Conservation (phyloP, 2,888 invertebrate genomes). For the Tupiocoris notatus region DNA sequence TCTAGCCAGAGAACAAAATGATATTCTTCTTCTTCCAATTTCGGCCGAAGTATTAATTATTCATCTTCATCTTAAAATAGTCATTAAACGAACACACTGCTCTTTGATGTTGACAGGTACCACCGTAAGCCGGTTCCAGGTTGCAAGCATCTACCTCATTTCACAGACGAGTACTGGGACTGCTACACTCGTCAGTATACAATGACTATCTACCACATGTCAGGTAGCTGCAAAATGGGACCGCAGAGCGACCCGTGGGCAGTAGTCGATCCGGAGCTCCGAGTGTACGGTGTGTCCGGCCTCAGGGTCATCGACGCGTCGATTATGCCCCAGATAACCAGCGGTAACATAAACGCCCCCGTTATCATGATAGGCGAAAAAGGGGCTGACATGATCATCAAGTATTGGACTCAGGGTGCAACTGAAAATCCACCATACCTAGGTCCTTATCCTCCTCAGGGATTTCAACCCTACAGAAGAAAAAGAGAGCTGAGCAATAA, state of each 20-base stretch:
- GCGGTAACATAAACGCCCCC: slow-evolving; percentile 85
- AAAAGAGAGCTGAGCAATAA: not conserved
- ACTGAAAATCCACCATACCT: not conserved
- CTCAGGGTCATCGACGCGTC: slow-evolving; percentile 83
- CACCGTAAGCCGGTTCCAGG: slow-evolving; percentile 75
- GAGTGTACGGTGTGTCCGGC: slow-evolving; percentile 74
- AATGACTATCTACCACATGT: slow-evolving; percentile 83
- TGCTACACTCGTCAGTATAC: slow-evolving; percentile 80
- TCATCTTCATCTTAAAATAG: no score
- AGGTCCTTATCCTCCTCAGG: not conserved
- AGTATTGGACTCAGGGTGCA: slow-evolving; percentile 59
- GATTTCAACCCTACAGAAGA: not conserved
- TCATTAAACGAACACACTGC: not conserved
- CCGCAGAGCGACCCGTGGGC: slow-evolving; percentile 72
- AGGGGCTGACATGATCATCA: slow-evolving; percentile 77
- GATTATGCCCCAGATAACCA: slow-evolving; percentile 83
- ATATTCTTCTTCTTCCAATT: no score
- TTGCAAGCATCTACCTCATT: slow-evolving; percentile 73
- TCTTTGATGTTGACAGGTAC: slow-evolving; percentile 54
- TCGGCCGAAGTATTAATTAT: no score
- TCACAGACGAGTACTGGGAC: slow-evolving; percentile 84
- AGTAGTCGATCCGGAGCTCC: slow-evolving; percentile 74
- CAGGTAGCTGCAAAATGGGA: slow-evolving; percentile 83
- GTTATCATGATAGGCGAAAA: slow-evolving; percentile 86
- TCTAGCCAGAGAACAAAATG: no score